phyloP scores from a whole-genome alignment of 2,113 vertebrate species.

The Mormoops blainvillei region DNA sequence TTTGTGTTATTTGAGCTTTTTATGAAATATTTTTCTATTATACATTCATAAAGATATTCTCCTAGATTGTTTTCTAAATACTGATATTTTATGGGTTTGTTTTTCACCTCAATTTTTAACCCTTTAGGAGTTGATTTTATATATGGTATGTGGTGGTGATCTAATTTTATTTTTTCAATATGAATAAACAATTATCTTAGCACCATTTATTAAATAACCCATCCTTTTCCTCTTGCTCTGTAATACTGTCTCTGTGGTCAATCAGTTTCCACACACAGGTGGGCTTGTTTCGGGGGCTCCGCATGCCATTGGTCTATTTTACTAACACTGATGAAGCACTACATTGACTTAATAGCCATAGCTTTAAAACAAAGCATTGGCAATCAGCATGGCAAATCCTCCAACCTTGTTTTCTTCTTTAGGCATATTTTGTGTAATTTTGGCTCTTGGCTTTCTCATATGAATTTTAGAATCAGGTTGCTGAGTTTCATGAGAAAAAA shows the following conservation, averaged over 20 bases:
- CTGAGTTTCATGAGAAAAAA: neutral
- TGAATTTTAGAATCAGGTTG: conserved; percentile 1
- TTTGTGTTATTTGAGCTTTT: neutral
- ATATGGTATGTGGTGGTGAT: neutral
- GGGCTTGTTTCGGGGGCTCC: neutral
- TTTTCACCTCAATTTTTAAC: conserved; percentile 19
- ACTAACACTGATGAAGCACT: neutral
- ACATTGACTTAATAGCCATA: neutral
- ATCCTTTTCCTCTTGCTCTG: neutral
- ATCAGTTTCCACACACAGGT: neutral
- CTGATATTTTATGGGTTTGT: neutral
- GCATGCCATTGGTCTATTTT: neutral
- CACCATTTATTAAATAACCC: neutral
- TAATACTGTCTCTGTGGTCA: neutral
- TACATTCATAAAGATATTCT: neutral
- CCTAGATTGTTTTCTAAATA: neutral
- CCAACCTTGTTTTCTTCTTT: neutral
- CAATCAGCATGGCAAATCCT: neutral
- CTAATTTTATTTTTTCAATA: neutral
- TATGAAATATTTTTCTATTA: neutral
- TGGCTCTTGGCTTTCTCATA: neutral
- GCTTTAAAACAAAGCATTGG: neutral
- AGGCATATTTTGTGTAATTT: neutral
- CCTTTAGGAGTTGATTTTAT: neutral
- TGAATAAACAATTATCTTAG: neutral